A percentile compares a stretch with the other conserved stretches of the same genome.
Conservation (phyloP, 2,113 vertebrate genomes). For the Barbus barbus region DNA sequence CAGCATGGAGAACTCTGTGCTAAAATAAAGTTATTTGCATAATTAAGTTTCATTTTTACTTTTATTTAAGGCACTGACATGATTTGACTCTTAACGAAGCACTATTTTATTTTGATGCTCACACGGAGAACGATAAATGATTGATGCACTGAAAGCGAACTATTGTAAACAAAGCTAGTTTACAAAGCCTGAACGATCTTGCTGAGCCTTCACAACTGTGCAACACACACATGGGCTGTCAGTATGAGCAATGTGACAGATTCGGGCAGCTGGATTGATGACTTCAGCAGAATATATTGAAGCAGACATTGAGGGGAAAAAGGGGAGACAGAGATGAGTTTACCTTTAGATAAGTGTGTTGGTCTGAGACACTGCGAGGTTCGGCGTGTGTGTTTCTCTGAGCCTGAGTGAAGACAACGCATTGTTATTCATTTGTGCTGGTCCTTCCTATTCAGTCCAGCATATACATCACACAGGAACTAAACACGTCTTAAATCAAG, state of each 20-base stretch:
- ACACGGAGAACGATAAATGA: background rate
- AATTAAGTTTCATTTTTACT: background rate
- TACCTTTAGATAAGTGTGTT: slow-evolving; percentile 69
- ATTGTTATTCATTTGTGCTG: slow-evolving; percentile 9
- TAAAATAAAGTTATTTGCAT: background rate
- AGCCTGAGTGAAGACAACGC: slow-evolving; percentile 62
- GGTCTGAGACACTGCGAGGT: slow-evolving; percentile 45
- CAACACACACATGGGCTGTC: slow-evolving; percentile 16
- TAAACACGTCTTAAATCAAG: slow-evolving; percentile 29
- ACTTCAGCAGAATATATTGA: slow-evolving; percentile 34
- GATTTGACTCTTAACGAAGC: background rate
- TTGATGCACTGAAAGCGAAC: background rate
- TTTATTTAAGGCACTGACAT: background rate
- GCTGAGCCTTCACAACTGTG: background rate
- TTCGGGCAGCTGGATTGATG: slow-evolving; percentile 42
- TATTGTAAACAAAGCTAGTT: background rate
- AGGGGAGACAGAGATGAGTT: slow-evolving; percentile 41
- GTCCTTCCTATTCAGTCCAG: background rate
- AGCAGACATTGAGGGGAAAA: slow-evolving; percentile 37
- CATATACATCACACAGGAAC: slow-evolving; percentile 17
- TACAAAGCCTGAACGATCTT: background rate
- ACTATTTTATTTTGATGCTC: background rate
- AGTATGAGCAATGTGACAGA: slow-evolving; percentile 43
- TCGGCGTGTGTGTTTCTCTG: slow-evolving; percentile 59
- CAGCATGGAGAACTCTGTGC: background rate